Conservation (phyloP, 2,797 vertebrate species). For the Cyprinella venusta region DNA sequence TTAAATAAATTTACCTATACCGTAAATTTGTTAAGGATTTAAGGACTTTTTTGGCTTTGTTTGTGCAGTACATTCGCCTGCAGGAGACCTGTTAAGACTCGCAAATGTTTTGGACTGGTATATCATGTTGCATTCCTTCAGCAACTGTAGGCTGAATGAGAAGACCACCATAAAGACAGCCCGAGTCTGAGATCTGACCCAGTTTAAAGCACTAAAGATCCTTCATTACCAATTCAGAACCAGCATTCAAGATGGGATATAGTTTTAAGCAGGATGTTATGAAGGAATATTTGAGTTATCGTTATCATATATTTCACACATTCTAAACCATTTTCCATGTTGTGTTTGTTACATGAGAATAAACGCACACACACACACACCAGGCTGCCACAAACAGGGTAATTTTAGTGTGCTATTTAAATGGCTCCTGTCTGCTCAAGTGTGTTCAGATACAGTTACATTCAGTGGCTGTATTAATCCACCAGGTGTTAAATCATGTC, state of each 20-base stretch:
- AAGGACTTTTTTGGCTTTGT: background rate
- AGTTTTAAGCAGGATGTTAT: background rate
- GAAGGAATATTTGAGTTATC: background rate
- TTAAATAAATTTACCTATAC: no score
- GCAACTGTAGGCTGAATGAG: slow-evolving; percentile 57
- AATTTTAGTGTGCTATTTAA: slow-evolving; percentile 80
- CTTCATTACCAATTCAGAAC: background rate
- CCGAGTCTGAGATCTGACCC: slow-evolving; percentile 34
- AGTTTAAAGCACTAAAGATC: slow-evolving; percentile 6
- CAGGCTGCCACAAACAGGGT: slow-evolving; percentile 70
- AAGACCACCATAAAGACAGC: slow-evolving; percentile 34
- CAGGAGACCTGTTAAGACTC: slow-evolving; percentile 38
- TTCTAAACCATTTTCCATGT: background rate
- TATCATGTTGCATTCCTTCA: slow-evolving; percentile 45
- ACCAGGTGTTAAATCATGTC: slow-evolving; percentile 75
- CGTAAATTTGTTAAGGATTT: background rate
- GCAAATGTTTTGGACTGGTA: slow-evolving; percentile 46
- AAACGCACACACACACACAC: slow-evolving; percentile 17
- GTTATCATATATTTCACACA: background rate
- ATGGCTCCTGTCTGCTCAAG: slow-evolving; percentile 72
- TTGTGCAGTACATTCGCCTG: slow-evolving; percentile 3
- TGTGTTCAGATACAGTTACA: slow-evolving; percentile 79
- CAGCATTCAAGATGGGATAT: background rate
- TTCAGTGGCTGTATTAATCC: slow-evolving; percentile 70
- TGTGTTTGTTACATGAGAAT: background rate